Conservation (phyloP, 1,140 invertebrate species). For the Nephila pilipes region DNA sequence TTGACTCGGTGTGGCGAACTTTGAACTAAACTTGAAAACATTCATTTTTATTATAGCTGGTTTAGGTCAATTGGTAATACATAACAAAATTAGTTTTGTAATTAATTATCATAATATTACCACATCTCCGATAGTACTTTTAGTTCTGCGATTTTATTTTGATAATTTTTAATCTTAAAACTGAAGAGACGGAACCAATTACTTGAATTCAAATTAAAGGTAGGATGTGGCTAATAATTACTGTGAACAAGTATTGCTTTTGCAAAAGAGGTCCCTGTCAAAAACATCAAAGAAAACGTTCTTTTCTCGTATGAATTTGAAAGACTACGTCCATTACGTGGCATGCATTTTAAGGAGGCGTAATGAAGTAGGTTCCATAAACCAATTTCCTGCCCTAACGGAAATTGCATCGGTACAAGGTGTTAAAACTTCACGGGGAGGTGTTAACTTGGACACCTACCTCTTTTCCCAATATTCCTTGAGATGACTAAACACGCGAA, state of each 20-base stretch:
- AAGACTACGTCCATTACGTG: background rate
- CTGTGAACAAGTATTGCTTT: background rate
- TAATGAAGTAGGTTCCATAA: constrained; percentile 13
- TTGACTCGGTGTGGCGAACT: no score
- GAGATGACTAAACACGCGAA: constrained; percentile 45
- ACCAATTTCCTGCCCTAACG: constrained; percentile 31
- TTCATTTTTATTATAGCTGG: no score
- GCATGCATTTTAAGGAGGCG: background rate
- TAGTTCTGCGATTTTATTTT: no score
- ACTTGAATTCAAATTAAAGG: no score
- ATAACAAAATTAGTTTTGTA: no score
- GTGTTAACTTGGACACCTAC: constrained; percentile 43
- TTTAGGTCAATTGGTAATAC: no score
- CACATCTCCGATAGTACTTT: no score
- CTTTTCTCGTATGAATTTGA: background rate
- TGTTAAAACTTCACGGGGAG: background rate
- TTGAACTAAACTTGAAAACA: no score
- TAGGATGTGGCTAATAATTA: background rate
- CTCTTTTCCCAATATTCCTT: constrained; percentile 11
- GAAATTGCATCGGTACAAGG: constrained; percentile 22
- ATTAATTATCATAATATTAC: no score
- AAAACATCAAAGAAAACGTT: background rate
- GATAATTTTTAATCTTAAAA: no score
- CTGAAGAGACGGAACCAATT: no score
- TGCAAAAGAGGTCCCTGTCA: background rate